Evolutionary conservation across 2,797 vertebrate genomes (phyloP).

Genomic region (Distichodus sexfasciatus): DNA sequence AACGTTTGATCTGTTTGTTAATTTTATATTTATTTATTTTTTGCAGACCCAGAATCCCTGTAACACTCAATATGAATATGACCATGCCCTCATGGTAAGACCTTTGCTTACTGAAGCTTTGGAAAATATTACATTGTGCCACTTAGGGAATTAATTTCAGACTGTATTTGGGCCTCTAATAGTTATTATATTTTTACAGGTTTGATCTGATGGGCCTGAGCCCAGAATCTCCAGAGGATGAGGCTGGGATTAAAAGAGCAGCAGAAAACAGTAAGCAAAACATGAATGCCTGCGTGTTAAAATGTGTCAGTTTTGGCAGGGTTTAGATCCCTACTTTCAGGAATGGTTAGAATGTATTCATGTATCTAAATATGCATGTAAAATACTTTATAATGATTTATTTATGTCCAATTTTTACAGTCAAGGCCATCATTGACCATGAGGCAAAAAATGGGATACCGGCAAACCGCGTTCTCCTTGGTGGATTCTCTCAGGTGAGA

Average conservation of each 20-base stretch:
- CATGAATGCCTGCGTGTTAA: not conserved
- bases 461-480: slow-evolving; percentile 89
- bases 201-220: slow-evolving; percentile 94
- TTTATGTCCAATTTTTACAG: slow-evolving; percentile 61
- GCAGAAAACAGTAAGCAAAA: slow-evolving; percentile 90
- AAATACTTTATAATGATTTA: not conserved
- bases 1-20: not conserved
- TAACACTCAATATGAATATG: slow-evolving; percentile 93
- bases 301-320: not conserved
- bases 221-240: slow-evolving; percentile 90
- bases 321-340: too few species aligned
- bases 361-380: too few species aligned
- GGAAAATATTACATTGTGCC: too few species aligned
- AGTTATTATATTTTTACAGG: slow-evolving; percentile 66
- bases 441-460: slow-evolving; percentile 96
- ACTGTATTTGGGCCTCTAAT: too few species aligned
- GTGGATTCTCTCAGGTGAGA: slow-evolving; percentile 96
- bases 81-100: slow-evolving; percentile 90
- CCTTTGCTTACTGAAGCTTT: too few species aligned
- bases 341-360: too few species aligned
- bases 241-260: slow-evolving; percentile 94
- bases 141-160: too few species aligned
- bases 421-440: slow-evolving; percentile 95
- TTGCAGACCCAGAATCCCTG: slow-evolving; percentile 85
- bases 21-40: not conserved